Conservation (phyloP, 2,113 vertebrate genomes). For the Anser brachyrhynchus region DNA sequence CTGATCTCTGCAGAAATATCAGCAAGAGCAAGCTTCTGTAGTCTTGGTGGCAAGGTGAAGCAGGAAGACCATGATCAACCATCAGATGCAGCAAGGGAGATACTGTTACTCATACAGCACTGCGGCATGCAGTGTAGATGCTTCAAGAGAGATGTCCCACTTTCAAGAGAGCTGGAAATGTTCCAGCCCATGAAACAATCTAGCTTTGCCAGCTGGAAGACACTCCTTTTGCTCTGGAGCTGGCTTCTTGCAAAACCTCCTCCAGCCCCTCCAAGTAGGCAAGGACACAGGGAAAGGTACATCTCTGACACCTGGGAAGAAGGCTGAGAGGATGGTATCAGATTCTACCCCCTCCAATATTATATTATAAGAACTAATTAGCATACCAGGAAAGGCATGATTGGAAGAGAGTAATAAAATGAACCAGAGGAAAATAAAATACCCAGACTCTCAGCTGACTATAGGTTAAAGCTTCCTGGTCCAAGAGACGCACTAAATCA, state of each 20-base stretch:
- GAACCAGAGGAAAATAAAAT: background rate
- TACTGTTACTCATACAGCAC: background rate
- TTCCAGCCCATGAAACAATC: background rate
- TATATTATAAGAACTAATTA: background rate
- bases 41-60: background rate
- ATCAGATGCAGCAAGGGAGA: background rate
- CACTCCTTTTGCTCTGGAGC: background rate
- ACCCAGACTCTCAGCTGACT: background rate
- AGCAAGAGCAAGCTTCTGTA: background rate
- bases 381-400: background rate
- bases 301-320: background rate
- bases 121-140: background rate
- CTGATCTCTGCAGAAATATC: background rate
- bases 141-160: background rate
- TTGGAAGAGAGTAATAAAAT: background rate
- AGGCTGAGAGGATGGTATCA: background rate
- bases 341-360: background rate
- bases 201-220: slow-evolving; percentile 26
- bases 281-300: background rate
- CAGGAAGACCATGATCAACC: background rate
- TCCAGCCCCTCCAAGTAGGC: accelerated
- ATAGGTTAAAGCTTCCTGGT: slow-evolving; percentile 30
- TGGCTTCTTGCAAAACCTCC: background rate
- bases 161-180: background rate
- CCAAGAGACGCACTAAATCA: slow-evolving; percentile 53